phyloP scores from a whole-genome alignment of 2,888 invertebrate genomes.

The Nebria brevicollis region DNA sequence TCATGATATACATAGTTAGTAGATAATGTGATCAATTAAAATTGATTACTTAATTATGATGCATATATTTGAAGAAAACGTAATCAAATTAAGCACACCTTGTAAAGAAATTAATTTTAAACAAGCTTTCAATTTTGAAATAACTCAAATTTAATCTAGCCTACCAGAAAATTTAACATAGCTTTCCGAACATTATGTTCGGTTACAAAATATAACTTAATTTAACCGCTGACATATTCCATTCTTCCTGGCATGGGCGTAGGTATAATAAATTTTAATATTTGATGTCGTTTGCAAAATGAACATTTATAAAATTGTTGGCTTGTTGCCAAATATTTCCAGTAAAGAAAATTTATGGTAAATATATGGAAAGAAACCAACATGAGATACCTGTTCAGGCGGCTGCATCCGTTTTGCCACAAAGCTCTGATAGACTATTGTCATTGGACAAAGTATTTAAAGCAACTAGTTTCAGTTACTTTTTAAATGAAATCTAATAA shows the following conservation, averaged over 20 bases:
- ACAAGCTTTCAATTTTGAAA: not conserved
- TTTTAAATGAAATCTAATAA: no score
- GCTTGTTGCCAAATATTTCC: not conserved
- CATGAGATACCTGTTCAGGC: not conserved
- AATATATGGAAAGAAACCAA: not conserved
- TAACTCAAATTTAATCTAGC: not conserved
- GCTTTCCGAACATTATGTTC: not conserved
- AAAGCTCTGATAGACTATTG: no score
- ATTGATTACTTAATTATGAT: not conserved
- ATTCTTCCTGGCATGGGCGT: not conserved
- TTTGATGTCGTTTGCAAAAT: not conserved
- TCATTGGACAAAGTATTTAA: no score
- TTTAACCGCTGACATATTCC: constrained; percentile 5
- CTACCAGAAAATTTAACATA: constrained; percentile 8
- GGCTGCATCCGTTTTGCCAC: not conserved
- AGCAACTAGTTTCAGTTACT: no score
- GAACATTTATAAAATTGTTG: not conserved
- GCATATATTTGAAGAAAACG: not conserved
- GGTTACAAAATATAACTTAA: constrained; percentile 11
- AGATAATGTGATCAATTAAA: not conserved
- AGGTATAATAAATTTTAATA: not conserved
- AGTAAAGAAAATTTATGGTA: not conserved
- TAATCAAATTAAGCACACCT: not conserved
- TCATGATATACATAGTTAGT: not conserved
- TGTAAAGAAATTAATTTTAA: not conserved